Conservation (phyloP, 2,888 invertebrate genomes). For the Cheiracanthium punctorium region DNA sequence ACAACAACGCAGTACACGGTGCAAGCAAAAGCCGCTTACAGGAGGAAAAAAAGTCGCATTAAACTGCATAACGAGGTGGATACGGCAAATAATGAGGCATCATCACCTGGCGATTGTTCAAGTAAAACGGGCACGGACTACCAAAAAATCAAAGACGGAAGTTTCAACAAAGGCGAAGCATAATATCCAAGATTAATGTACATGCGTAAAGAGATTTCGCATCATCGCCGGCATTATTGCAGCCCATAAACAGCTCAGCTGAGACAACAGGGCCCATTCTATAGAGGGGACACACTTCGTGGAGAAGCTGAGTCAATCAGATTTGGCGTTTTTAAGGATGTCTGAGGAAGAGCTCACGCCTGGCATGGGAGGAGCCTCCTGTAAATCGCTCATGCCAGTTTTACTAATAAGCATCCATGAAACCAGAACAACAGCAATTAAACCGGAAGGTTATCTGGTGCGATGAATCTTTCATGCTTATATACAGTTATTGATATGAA, state of each 20-base stretch:
- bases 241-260: constrained; percentile 31
- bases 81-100: constrained; percentile 36
- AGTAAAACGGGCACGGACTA: constrained; percentile 29
- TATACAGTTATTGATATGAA: too few species aligned
- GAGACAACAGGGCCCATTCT: constrained; percentile 34
- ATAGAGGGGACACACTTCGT: background rate
- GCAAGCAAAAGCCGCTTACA: background rate
- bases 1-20: background rate
- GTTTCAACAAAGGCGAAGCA: background rate
- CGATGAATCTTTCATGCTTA: too few species aligned
- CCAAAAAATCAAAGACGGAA: constrained; percentile 39
- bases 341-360: background rate
- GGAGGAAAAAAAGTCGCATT: background rate
- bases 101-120: constrained; percentile 54
- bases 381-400: too few species aligned
- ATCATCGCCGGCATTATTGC: constrained; percentile 14
- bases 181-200: constrained; percentile 23
- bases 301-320: background rate
- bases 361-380: background rate
- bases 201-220: constrained; percentile 35
- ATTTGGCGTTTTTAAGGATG: background rate
- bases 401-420: too few species aligned
- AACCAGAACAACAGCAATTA: too few species aligned
- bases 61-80: background rate
- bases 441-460: too few species aligned